These are phyloP conservation scores for Pungitius pungitius DNA, from an alignment of 2,113 vertebrate species.

Conservation along the genomic window DNA sequence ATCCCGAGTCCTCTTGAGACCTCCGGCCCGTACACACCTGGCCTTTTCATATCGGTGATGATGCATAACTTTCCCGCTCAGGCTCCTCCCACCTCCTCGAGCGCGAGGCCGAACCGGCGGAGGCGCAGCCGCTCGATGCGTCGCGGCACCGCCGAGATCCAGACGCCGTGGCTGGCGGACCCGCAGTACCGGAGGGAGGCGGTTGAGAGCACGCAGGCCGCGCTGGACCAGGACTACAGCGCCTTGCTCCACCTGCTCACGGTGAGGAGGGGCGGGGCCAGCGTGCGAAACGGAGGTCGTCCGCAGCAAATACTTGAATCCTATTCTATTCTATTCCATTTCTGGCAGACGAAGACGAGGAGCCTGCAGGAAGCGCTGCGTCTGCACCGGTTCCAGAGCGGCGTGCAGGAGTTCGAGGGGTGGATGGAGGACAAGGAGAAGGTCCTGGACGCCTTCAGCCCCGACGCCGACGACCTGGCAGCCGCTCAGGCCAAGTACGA, in stretches of 20 bases:
- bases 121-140: conserved; percentile 70
- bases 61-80: background rate
- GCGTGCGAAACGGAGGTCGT: background rate
- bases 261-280: conserved; percentile 70
- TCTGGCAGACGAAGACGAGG: conserved; percentile 75
- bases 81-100: conserved; percentile 29
- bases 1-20: background rate
- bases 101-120: conserved; percentile 55
- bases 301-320: background rate
- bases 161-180: conserved; percentile 67
- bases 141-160: conserved; percentile 69
- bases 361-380: conserved; percentile 83
- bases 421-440: conserved; percentile 90
- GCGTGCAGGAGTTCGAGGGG: conserved; percentile 87
- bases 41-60: background rate
- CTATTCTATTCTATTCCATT: background rate
- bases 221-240: conserved; percentile 80
- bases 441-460: conserved; percentile 80
- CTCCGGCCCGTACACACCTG: background rate
- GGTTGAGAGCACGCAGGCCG: conserved; percentile 80
- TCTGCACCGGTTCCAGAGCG: conserved; percentile 84
- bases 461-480: conserved; percentile 79
- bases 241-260: conserved; percentile 79
- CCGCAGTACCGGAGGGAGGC: conserved; percentile 82
- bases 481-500: conserved; percentile 85